These are phyloP conservation scores for Osmerus mordax DNA, from an alignment of 2,113 vertebrate species.

Conservation along the genomic window DNA sequence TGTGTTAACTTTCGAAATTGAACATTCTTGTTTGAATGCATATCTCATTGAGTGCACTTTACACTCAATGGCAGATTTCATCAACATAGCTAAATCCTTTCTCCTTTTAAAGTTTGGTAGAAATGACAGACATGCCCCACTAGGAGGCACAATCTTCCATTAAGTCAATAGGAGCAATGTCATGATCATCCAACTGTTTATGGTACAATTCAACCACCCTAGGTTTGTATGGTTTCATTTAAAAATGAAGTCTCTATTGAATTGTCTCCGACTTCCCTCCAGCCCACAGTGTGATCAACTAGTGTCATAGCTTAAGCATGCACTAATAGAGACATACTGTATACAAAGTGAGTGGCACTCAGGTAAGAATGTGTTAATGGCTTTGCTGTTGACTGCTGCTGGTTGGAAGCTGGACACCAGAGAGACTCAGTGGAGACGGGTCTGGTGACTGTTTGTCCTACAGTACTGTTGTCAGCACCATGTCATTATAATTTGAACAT, in stretches of 20 bases:
- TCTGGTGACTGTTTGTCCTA: background rate
- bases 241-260: no score
- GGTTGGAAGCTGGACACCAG: constrained; percentile 14
- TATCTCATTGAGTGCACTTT: no score
- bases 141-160: constrained; percentile 31
- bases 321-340: no score
- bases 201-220: no score
- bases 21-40: constrained; percentile 12
- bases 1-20: background rate
- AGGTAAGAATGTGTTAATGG: constrained; percentile 33
- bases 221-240: no score
- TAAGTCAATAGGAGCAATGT: constrained; percentile 7
- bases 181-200: constrained; percentile 12
- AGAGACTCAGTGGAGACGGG: constrained; percentile 43
- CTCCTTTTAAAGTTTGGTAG: no score
- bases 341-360: background rate
- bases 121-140: constrained; percentile 13
- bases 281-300: no score
- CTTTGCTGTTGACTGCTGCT: constrained; percentile 1
- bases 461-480: background rate
- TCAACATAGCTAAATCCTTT: no score
- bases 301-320: no score
- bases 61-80: no score
- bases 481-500: no score
- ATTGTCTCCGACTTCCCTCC: no score